Conservation (phyloP, 1,140 invertebrate species). For the Drosophila mauritiana region DNA sequence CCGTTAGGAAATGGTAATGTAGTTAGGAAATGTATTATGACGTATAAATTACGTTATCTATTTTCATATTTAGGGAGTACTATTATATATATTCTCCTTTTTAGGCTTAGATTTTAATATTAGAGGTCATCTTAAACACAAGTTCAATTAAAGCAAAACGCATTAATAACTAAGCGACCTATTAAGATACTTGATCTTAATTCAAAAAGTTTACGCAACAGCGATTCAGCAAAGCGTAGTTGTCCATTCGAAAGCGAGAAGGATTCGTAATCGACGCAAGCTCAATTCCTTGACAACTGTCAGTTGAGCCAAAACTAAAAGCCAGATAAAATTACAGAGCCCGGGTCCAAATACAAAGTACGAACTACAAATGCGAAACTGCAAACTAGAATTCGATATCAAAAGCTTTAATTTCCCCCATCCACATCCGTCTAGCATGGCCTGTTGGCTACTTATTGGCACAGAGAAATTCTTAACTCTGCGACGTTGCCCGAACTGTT, state of each 20-base stretch:
- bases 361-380: slow-evolving; percentile 33
- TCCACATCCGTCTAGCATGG: slow-evolving; percentile 9
- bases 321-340: slow-evolving; percentile 26
- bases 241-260: background rate
- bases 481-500: slow-evolving; percentile 17
- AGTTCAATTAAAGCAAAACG: too few relatives aligned
- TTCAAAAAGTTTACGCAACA: background rate
- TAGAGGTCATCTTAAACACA: too few relatives aligned
- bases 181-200: background rate
- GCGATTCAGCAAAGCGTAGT: background rate
- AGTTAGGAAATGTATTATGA: too few relatives aligned
- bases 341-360: slow-evolving; percentile 23
- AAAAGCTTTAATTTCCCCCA: slow-evolving; percentile 45
- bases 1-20: too few relatives aligned
- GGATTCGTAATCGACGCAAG: background rate
- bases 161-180: too few relatives aligned
- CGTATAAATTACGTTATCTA: too few relatives aligned
- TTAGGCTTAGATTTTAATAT: too few relatives aligned
- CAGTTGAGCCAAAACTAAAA: slow-evolving; percentile 28
- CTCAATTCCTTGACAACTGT: slow-evolving; percentile 16
- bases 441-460: slow-evolving; percentile 52
- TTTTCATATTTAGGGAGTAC: too few relatives aligned
- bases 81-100: too few relatives aligned
- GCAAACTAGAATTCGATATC: slow-evolving; percentile 48
- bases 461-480: slow-evolving; percentile 41